These are phyloP conservation scores for Perithous albicinctus DNA, from an alignment of 2,888 invertebrate species.

Conservation along the genomic window DNA sequence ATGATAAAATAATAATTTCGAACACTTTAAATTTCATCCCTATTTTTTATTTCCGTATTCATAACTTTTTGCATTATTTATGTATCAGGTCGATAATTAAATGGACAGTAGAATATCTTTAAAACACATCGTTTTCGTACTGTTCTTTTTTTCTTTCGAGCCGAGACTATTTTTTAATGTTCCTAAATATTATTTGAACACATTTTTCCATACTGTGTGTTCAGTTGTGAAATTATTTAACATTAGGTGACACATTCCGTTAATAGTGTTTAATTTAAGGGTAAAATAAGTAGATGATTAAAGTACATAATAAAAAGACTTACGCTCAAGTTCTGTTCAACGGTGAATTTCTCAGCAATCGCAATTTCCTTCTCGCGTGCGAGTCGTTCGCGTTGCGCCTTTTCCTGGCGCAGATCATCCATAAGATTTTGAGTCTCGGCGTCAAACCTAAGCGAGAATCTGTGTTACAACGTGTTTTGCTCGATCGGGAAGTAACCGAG, in stretches of 20 bases:
- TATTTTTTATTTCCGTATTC: too few species aligned
- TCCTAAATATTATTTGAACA: too few species aligned
- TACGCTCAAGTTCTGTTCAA: constrained; percentile 95
- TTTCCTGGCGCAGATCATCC: constrained; percentile 94
- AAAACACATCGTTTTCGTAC: too few species aligned
- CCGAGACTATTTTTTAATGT: too few species aligned
- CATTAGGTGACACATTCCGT: not conserved
- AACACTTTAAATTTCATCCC: too few species aligned
- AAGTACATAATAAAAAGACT: constrained; percentile 79
- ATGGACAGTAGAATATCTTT: too few species aligned
- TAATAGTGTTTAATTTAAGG: not conserved
- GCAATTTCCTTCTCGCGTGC: constrained; percentile 94
- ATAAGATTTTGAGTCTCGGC: constrained; percentile 92
- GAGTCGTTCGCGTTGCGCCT: constrained; percentile 91
- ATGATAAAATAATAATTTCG: too few species aligned
- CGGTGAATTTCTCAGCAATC: constrained; percentile 93
- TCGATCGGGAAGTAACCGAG: constrained; percentile 19
- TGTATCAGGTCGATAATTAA: too few species aligned
- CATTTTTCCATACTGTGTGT: too few species aligned
- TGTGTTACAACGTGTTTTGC: constrained; percentile 9
- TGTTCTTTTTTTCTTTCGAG: too few species aligned
- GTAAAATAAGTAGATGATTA: not conserved
- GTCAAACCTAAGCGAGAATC: constrained; percentile 88
- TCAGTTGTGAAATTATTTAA: too few species aligned
- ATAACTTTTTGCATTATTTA: too few species aligned